Conservation (phyloP, 2,888 invertebrate species). For the Calameuta pallipes region DNA sequence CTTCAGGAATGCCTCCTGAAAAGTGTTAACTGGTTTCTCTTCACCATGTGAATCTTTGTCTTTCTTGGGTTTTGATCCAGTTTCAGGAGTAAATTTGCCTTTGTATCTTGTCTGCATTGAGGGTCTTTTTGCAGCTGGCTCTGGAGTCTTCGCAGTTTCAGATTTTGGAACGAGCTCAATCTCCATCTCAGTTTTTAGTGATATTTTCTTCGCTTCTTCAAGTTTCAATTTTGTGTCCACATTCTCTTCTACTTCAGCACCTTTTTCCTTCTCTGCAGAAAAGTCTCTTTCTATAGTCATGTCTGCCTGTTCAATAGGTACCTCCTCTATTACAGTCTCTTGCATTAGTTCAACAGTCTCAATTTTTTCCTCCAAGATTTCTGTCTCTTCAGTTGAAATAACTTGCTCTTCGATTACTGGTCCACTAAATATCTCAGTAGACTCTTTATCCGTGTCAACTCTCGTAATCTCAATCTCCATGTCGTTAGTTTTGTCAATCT, state of each 20-base stretch:
- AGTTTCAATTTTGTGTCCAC: slow-evolving; percentile 12
- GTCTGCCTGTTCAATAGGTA: slow-evolving; percentile 5
- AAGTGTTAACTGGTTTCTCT: slow-evolving; percentile 47
- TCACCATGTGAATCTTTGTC: slow-evolving; percentile 37
- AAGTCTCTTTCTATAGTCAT: slow-evolving; percentile 16
- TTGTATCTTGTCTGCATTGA: slow-evolving; percentile 40
- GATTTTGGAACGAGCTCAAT: slow-evolving; percentile 18
- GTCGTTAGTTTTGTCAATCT: slow-evolving; percentile 24
- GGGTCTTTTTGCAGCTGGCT: slow-evolving; percentile 10
- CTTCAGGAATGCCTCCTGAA: slow-evolving; percentile 56
- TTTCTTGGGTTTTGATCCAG: slow-evolving; percentile 42
- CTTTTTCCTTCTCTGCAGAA: slow-evolving; percentile 3
- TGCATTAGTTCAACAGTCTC: slow-evolving; percentile 5
- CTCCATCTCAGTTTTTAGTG: slow-evolving; percentile 16
- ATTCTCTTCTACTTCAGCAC: neutral
- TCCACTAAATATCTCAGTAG: slow-evolving; percentile 10
- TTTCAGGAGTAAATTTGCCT: slow-evolving; percentile 44
- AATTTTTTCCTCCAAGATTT: slow-evolving; percentile 7
- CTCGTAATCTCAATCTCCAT: slow-evolving; percentile 21
- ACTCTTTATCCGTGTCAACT: slow-evolving; percentile 19
- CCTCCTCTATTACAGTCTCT: slow-evolving; percentile 10
- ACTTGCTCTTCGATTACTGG: slow-evolving; percentile 14
- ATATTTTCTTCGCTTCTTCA: slow-evolving; percentile 5
- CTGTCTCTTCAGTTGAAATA: slow-evolving; percentile 3
- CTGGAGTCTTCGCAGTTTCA: neutral